phyloP scores from a whole-genome alignment of 2,113 vertebrate genomes.

The Chaenocephalus aceratus region DNA sequence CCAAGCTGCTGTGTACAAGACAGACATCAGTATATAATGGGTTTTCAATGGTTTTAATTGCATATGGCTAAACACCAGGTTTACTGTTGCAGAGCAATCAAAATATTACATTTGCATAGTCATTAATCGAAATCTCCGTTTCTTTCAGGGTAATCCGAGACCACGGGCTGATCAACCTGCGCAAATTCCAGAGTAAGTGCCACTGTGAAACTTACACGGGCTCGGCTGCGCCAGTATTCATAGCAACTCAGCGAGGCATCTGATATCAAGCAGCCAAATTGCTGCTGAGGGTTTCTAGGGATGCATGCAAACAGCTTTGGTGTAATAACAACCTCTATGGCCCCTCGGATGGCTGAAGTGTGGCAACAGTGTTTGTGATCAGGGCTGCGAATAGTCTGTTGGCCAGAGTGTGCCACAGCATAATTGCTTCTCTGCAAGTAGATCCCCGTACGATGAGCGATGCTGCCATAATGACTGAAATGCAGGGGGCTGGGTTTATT shows the following conservation, averaged over 20 bases:
- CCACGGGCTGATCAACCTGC: conserved; percentile 96
- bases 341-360: conserved; percentile 20
- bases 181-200: conserved; percentile 97
- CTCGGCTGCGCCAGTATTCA: conserved; percentile 19
- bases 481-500: conserved; percentile 50
- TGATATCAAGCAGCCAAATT: conserved; percentile 48
- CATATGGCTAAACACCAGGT: conserved; percentile 12
- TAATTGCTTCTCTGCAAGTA: conserved; percentile 62
- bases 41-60: conserved; percentile 11
- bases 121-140: conserved; percentile 42
- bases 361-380: conserved; percentile 49
- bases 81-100: conserved; percentile 18
- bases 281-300: conserved; percentile 52
- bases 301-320: conserved; percentile 44
- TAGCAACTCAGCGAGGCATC: conserved; percentile 43
- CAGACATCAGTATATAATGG: not conserved
- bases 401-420: conserved; percentile 22
- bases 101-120: conserved; percentile 20
- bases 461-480: conserved; percentile 48
- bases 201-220: not conserved
- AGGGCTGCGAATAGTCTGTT: conserved; percentile 26
- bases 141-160: conserved; percentile 95
- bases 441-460: conserved; percentile 52
- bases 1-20: not conserved
- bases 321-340: conserved; percentile 57